Evolutionary conservation across 2,797 vertebrate species (phyloP), one percentile per base, ranked within the genome.

Genomic region (Avahi laniger): DNA sequence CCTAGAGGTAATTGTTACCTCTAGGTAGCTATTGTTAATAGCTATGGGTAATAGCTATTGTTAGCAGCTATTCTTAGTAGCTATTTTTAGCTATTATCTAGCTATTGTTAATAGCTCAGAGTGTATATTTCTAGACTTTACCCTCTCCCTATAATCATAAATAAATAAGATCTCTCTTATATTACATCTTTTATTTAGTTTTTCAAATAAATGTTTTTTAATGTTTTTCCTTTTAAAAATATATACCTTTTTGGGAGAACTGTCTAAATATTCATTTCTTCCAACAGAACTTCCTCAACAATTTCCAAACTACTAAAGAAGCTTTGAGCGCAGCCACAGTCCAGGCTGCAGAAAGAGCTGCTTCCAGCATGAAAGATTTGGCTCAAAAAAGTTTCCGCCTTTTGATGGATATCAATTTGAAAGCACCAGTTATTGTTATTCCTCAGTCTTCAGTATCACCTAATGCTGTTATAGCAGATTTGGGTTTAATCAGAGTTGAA

Each of bases 321-420:
- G 43, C 43, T 43, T 43, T 43, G 43, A 43, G 43, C 43, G 43
- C 43, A 7, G 43, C 43, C 43, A 43, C 43, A 43, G 43, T 43
- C 43, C 43, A 43, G 43, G 43, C 43, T 43, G 43, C 43, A 43
- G 43, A 43, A 43, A 43, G 43, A 43, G 43, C 43, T 43, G 43
- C 43, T 43, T 43, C 43, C 43, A 43, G 43, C 43, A 43, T 43
- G 43, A 43, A 41, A 97, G 99, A 99, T 87, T 98, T 99, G 24
- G 98, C 99, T 7, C 98, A 98, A 9, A 99, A 99, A 97, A 99
- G 99, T 81, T 99, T 99, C 88, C 99, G 99, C n/a, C 98, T 99
- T 48, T 96, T 94, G 0, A 98, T 99, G 98, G 98, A 99, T 91
- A 96, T 99, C 72, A 93, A 99, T 80, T 70, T 99, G 95, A 99